Conservation (phyloP, 2,797 vertebrate species). For the Carapus acus region DNA sequence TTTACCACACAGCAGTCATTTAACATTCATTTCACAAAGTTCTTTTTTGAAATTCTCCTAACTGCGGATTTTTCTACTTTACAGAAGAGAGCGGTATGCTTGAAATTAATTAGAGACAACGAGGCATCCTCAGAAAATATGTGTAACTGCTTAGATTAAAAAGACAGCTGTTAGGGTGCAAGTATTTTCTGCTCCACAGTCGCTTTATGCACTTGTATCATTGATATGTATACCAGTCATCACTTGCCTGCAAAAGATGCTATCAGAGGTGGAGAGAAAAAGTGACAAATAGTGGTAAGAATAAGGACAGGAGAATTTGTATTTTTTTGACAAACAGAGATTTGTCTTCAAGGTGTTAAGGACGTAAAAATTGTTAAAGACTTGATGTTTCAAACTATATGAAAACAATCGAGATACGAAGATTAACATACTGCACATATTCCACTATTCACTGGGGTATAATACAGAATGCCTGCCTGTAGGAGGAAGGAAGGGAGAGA, state of each 20-base stretch:
- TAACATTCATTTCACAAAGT: conserved; percentile 25
- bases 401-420: too few species aligned
- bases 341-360: too few species aligned
- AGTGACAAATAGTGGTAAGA: too few species aligned
- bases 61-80: conserved; percentile 11
- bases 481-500: too few species aligned
- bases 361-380: too few species aligned
- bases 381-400: too few species aligned
- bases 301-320: too few species aligned
- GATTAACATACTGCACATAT: too few species aligned
- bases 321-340: too few species aligned
- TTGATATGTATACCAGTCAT: conserved; percentile 2
- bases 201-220: conserved; percentile 3
- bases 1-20: conserved; percentile 35
- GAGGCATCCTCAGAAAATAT: conserved; percentile 30
- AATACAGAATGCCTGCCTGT: too few species aligned
- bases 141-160: conserved; percentile 13
- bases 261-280: too few species aligned
- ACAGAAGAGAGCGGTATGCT: conserved; percentile 19
- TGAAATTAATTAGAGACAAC: conserved; percentile 31
- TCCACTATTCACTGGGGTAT: too few species aligned
- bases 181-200: conserved; percentile 13
- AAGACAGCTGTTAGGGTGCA: conserved; percentile 1
- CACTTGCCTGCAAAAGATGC: not conserved
- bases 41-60: conserved; percentile 26